Base-by-base conservation (phyloP, 92 coral and sea anemone genomes). In the Epizoanthus scotinus region DNA sequence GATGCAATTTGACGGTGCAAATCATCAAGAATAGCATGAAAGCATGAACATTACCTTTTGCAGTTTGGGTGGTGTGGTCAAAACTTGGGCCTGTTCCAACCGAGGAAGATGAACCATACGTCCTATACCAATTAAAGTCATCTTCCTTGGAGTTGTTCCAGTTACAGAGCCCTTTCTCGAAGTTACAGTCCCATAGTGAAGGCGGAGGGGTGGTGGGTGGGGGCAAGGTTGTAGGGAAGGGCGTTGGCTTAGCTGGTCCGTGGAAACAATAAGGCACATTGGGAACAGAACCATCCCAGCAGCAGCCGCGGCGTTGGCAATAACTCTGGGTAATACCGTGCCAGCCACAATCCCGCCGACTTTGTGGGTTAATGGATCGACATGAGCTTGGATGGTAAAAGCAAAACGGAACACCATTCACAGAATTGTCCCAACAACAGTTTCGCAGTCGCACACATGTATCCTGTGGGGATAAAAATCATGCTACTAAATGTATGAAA, bases 301-400 rank as follows among this genome's bases (percentile, higher is more conserved):
- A 95, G 71, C 99, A 95, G 0, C 98, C 91, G 8, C 86, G 90
- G 21, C 89, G 67, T 82, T 85, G 86, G 83, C 97, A 92, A 24
- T 73, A 80, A 2, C 63, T 40, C 29, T 89, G 87, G 24, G 84
- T 65, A 19, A 92, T 92, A 25, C 97, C 90, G 49, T 26, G 59
- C 71, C 65, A 92, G 24, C 97, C 97, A 42, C 97, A 92, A 28
- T 87, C 84, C 25, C 90, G 93, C 17, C 97, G 89, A 40, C 24
- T 81, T 19, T 68, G 82, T 7, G 97, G 92, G 22, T 83, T 74
- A 78, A 95, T 79, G 12, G 94, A 93, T 29, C 74, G 71, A 82
- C 99, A 95, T 0, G 98, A 91, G 60, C 98, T 93, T 0, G 99
- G 99, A 77, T 95, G 99, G 64, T 90, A 89, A 89, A 93, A 95